Evolutionary conservation across 1,140 invertebrate genomes (phyloP).

Genomic region (Bombus haemorrhoidalis): DNA sequence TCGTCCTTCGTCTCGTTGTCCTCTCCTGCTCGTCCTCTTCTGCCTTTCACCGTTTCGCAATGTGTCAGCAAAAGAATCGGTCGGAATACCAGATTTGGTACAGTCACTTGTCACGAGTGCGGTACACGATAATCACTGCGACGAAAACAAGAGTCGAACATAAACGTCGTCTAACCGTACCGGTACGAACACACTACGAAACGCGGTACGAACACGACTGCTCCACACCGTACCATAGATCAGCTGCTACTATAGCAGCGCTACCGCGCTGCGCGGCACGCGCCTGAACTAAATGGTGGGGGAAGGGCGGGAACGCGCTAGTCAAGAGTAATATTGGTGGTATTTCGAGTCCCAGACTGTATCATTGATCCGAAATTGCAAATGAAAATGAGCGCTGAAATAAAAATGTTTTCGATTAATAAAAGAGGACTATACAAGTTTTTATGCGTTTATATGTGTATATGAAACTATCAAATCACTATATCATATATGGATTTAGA

Average conservation of each 20-base stretch:
- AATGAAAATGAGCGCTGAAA: not conserved
- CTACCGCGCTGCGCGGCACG: slow-evolving; percentile 17
- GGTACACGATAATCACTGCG: slow-evolving; percentile 23
- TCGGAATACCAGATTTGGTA: slow-evolving; percentile 11
- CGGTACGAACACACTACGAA: slow-evolving; percentile 49
- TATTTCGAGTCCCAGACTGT: not conserved
- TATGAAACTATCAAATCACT: not conserved
- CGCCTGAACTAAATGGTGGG: slow-evolving; percentile 27
- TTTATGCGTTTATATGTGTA: not conserved
- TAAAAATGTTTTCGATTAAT: not conserved
- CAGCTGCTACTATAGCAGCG: slow-evolving; percentile 74
- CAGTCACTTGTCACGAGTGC: slow-evolving; percentile 56
- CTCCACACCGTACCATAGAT: slow-evolving; percentile 67
- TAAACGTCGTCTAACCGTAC: slow-evolving; percentile 42
- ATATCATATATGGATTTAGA: not conserved
- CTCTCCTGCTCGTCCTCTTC: slow-evolving; percentile 25
- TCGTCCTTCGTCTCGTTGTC: slow-evolving; percentile 13
- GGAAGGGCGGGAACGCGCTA: slow-evolving; percentile 27
- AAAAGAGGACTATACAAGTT: too few relatives aligned
- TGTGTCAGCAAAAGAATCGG: slow-evolving; percentile 21
- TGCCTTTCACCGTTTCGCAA: slow-evolving; percentile 67
- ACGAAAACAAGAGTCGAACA: not conserved
- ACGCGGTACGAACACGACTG: slow-evolving; percentile 42
- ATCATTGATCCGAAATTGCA: not conserved
- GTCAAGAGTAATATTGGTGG: not conserved